These are phyloP conservation scores for Chauna torquata DNA, from an alignment of 2,113 vertebrate genomes.

Conservation along the genomic window DNA sequence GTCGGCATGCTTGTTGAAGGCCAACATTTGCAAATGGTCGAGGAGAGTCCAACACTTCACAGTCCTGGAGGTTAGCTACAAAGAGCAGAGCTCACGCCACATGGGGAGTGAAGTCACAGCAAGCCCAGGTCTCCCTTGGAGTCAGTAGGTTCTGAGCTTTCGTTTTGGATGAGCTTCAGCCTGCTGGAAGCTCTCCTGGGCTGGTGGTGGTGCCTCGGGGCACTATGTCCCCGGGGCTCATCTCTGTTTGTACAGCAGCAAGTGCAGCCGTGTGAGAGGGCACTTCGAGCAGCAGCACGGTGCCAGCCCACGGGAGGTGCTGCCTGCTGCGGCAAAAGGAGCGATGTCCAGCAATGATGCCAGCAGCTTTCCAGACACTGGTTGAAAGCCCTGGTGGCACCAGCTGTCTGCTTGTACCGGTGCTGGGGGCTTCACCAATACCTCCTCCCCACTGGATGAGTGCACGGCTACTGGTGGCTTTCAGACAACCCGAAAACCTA, in stretches of 20 bases:
- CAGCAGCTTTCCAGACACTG: background rate
- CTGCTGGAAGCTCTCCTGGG: background rate
- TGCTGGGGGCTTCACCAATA: background rate
- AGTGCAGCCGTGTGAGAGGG: background rate
- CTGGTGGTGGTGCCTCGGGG: background rate
- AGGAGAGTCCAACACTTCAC: background rate
- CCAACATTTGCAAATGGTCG: background rate
- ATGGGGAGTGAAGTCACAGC: rapidly evolving
- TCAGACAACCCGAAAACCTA: background rate
- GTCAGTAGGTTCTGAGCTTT: background rate
- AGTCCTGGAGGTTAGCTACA: background rate
- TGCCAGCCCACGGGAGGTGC: rapidly evolving
- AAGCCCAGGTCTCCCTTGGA: background rate
- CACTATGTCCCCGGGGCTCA: background rate
- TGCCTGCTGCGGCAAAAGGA: background rate
- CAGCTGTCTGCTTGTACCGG: background rate
- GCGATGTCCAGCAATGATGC: rapidly evolving
- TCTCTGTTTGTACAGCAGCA: background rate
- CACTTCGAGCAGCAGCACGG: background rate
- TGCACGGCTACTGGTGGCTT: background rate
- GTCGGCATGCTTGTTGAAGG: background rate
- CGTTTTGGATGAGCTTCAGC: background rate
- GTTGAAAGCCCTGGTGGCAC: background rate
- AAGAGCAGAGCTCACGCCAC: background rate
- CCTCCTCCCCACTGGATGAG: background rate